Base-by-base conservation (phyloP, 2,888 invertebrate species). In the Cheilosia scutellata region DNA sequence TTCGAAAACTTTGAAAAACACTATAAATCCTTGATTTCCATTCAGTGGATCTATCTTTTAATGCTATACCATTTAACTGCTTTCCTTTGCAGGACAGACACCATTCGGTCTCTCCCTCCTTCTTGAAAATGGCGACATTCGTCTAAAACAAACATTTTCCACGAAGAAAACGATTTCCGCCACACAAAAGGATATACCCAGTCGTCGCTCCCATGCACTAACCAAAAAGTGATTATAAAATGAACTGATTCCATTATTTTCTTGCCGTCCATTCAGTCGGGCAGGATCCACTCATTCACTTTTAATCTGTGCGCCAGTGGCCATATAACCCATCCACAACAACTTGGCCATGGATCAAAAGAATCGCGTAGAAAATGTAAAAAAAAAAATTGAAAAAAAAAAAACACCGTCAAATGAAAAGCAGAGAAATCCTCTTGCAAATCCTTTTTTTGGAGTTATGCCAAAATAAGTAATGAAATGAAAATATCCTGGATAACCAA, bases 301-400 rank as follows among this genome's bases (percentile, higher is more conserved):
- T 74, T 74, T 78, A 83, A 82, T 82, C 70, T 53, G 49, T 40
- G 29, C 44, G 1, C 68, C 40, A 33, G 25, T 27, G 7, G 31
- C 20, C 29, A 42, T 13, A 27, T n/a, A 37, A 20, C 51, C 65
- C 40, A 20, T 66, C 40, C 63, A 47, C 57, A 70, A 47, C 63
- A 70, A 74, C 53, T 83, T 83, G 83, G 83, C 83, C 60, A 57
- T 72, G 76, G 57, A 83, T 77, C 82, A 83, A 83, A 83, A 82
- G 70, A 82, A 77, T 53, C 58, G 37, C 55, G 44, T 37, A 11
- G 33, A 58, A 51, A 62, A 74, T 31, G 57, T 2, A 47, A 66
- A 42, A 16, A 11, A 29, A 53, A 60, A 49, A 55, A 44, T 3
- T 13, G 4, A 1, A 76, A 13, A 51, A 58, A 47, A 29, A 13